These are phyloP conservation scores for Gymnopithys bicolor DNA, from an alignment of 2,797 vertebrate species.

Conservation along the genomic window DNA sequence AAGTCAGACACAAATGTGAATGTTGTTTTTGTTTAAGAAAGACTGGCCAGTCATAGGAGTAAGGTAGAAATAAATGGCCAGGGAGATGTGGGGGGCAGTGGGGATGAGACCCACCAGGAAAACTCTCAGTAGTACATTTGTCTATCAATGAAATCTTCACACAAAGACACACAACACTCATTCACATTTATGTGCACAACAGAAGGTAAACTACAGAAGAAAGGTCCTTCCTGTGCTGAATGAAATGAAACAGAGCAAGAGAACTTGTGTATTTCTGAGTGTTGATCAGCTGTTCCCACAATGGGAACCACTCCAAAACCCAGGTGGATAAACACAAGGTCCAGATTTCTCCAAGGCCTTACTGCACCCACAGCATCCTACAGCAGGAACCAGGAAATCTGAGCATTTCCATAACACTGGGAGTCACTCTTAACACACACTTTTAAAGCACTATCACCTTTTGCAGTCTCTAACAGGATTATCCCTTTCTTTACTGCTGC, in stretches of 20 bases:
- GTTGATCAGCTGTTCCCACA: not conserved
- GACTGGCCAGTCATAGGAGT: not conserved
- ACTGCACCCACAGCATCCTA: slow-evolving; percentile 3
- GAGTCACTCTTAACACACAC: not conserved
- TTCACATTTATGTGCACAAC: not conserved
- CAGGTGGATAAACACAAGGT: not conserved
- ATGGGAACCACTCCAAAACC: not conserved
- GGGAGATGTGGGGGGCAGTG: not conserved
- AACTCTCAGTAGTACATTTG: not conserved
- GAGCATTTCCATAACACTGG: not conserved
- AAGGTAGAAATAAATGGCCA: not conserved
- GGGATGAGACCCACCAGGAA: not conserved
- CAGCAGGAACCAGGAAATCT: not conserved
- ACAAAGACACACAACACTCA: slow-evolving; percentile 33
- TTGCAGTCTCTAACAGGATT: not conserved
- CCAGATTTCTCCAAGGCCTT: slow-evolving; percentile 4
- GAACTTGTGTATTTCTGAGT: not conserved
- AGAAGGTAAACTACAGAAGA: slow-evolving; percentile 19
- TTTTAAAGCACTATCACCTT: not conserved
- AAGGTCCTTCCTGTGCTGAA: not conserved
- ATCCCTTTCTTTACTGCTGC: not conserved
- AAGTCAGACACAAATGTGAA: not conserved
- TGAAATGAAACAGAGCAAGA: not conserved
- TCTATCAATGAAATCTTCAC: slow-evolving; percentile 2
- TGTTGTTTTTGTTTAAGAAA: not conserved